Percentiles rank a stretch among this genome's conserved stretches.
Evolutionary conservation across 2,797 vertebrate genomes (phyloP).

Genomic region (Pristis pectinata): DNA sequence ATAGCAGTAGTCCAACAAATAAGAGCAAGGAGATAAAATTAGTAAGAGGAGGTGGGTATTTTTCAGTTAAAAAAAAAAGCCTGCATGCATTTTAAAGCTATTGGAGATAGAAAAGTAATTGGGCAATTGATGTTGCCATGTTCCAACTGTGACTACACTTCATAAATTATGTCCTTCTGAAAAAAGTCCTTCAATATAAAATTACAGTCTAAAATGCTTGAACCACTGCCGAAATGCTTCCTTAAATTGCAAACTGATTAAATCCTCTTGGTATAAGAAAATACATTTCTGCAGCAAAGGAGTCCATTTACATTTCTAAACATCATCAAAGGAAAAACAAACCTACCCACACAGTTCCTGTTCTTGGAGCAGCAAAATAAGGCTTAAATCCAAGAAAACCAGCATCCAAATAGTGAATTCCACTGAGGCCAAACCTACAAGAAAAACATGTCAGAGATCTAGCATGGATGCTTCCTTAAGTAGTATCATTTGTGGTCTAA

Average conservation of each 20-base stretch:
- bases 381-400: constrained; percentile 70
- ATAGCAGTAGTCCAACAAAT: not conserved
- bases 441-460: not conserved
- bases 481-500: not conserved
- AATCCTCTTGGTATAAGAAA: not conserved
- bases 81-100: not conserved
- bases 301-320: not conserved
- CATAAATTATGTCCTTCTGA: not conserved
- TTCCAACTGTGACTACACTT: not conserved
- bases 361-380: constrained; percentile 70
- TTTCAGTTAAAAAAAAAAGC: not conserved
- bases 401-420: constrained; percentile 79
- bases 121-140: not conserved
- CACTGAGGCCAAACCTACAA: constrained; percentile 68
- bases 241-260: not conserved
- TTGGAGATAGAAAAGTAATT: not conserved
- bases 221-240: not conserved
- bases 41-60: not conserved
- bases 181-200: not conserved
- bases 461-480: not conserved
- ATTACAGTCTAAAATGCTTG: not conserved
- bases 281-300: not conserved
- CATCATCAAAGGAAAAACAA: not conserved
- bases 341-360: constrained; percentile 80
- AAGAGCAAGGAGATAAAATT: not conserved